Evolutionary conservation across 1,140 invertebrate genomes (phyloP), one percentile per base, ranked within the genome.

Genomic region (Venturia canescens): DNA sequence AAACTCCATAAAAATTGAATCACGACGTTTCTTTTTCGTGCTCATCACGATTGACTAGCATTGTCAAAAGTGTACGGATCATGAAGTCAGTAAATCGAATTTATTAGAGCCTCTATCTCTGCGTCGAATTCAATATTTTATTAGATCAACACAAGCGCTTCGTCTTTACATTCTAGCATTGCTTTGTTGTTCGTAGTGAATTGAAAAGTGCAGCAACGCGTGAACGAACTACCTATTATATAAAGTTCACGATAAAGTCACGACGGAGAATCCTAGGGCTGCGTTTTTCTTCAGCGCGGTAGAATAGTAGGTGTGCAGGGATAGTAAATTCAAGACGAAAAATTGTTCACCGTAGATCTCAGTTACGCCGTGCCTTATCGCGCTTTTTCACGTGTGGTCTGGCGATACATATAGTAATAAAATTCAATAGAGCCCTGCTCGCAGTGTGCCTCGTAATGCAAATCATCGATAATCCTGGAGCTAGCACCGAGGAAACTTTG

Each of bases 301-400:
- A 18, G 7, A 53, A 53, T 16, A 53, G n/a, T 21, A 53, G n/a
- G n/a, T 53, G 50, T 53, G 6, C 18, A 53, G n/a, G 5, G 3
- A 18, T 21, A 1, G 18, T 53, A 21, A 21, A 53, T 53, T 53
- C 16, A 3, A 9, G 1, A 53, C 60, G 23, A 63, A 9, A 63
- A 63, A 63, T 26, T 1, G 16, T 26, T 0, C 9, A 27, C 53
- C 18, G 6, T 57, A 26, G n/a, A 26, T 27, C 11, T 63, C 11
- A 63, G 23, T 26, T 26, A 63, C 11, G 29, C 66, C 66, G 66
- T 69, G 66, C 66, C 66, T 69, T 69, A 69, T 69, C 66, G 11
- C 31, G 1, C n/a, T 31, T 11, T 27, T 3, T 31, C 15, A 15
- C 31, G 16, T 31, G 29, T 69, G 66, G 21, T 23, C 13, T 18